Percentiles rank a stretch among this genome's conserved stretches.
phyloP scores from a whole-genome alignment of 1,140 invertebrate species.

The Sitodiplosis mosellana region DNA sequence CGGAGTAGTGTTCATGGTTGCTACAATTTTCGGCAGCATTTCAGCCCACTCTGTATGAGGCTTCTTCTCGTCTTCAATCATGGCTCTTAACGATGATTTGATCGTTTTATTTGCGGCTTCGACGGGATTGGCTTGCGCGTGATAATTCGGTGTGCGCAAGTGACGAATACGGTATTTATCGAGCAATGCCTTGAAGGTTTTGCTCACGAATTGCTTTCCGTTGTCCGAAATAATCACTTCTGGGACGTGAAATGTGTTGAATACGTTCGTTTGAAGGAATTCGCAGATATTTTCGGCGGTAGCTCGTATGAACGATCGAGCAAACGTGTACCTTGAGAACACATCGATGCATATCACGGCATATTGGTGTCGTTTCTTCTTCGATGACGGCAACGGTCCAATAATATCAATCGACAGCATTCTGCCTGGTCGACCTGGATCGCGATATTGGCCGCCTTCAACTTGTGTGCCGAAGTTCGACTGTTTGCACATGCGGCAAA shows the following conservation, averaged over 20 bases:
- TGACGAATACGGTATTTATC: conserved; percentile 6
- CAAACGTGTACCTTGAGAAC: conserved; percentile 6
- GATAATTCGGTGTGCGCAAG: conserved; percentile 3
- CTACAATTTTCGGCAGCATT: conserved; percentile 4
- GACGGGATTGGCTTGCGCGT: conserved; percentile 8
- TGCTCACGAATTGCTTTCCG: conserved; percentile 9
- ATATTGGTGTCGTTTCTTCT: not conserved
- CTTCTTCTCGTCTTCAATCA: not conserved
- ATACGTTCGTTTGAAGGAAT: conserved; percentile 5
- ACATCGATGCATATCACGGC: conserved; percentile 5
- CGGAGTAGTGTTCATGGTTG: conserved; percentile 1
- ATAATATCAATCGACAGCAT: conserved; percentile 2
- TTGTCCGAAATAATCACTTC: conserved; percentile 11
- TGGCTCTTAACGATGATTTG: conserved; percentile 5
- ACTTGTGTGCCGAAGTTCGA: no score
- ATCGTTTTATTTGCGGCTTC: conserved; percentile 8
- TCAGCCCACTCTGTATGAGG: conserved; percentile 9
- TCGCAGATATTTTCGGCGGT: conserved; percentile 1
- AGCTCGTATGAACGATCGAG: conserved; percentile 3
- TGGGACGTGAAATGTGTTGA: conserved; percentile 9
- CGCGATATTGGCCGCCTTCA: not conserved
- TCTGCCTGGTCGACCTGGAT: conserved; percentile 2
- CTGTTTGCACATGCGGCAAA: not conserved
- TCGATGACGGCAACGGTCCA: conserved; percentile 4
- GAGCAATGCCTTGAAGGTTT: conserved; percentile 8